Evolutionary conservation across 2,797 vertebrate genomes (phyloP), one percentile per base, ranked within the genome.

Genomic region (Gallinago solitaria): DNA sequence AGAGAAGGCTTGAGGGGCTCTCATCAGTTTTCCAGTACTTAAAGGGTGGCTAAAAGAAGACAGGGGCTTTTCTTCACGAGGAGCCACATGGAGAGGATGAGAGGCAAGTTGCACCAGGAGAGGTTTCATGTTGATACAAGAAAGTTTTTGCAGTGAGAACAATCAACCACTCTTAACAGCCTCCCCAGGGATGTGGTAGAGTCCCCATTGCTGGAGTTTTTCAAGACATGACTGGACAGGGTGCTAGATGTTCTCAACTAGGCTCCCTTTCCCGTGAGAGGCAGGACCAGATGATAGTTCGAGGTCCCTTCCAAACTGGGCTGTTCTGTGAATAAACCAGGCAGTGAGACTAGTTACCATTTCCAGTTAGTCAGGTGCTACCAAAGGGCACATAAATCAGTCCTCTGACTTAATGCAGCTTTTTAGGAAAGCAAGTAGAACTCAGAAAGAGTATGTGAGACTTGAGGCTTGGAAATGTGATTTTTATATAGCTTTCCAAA

Each of bases 161-260:
- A 35, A 28, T n/a, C 11, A 43, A 9, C 54, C 41, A 19, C 25
- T 47, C 39, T n/a, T 53, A 61, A 37, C 48, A 43, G 5, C 35
- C 14, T 81, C 54, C 25, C 16, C 27, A 45, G 39, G 21, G 24
- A 33, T 25, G 41, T 43, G 35, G 32, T 37, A n/a, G 41, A 17
- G 50, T 56, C 41, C 25, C 28, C 16, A 12, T 37, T 6, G 12
- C 61, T 56, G 28, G n/a, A 73, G n/a, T 30, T 21, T 59, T 71
- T 65, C 67, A 33, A 47, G 30, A 18, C 1, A 1, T 1, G 0
- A 25, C n/a, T 45, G 56, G 23, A 45, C 35, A 51, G 35, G 11
- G 24, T 33, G 59, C 73, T 71, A 18, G 59, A 14, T 65, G 16
- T 37, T 64, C 18, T 73, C 13, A 7, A 30, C 14, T 33, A 32